A percentile compares a stretch with the other conserved stretches of the same genome.
Conservation (phyloP, 2,888 invertebrate species). For the Stenolophus ochropezus region DNA sequence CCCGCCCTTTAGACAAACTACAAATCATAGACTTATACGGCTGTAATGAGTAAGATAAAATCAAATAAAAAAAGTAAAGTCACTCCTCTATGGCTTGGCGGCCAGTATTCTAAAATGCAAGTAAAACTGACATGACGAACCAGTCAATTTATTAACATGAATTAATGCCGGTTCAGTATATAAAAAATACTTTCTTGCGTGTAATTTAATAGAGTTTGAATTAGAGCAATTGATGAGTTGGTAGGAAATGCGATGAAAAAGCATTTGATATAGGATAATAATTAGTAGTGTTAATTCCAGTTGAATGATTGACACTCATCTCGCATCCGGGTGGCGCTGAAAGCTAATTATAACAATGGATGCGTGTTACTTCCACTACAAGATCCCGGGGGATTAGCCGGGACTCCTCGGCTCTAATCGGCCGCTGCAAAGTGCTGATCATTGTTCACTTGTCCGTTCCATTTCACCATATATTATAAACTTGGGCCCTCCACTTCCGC, state of each 20-base stretch:
- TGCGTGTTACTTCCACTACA: constrained; percentile 54
- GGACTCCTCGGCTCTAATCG: constrained; percentile 24
- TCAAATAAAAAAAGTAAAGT: too few species aligned
- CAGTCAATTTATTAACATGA: too few species aligned
- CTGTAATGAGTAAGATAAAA: too few species aligned
- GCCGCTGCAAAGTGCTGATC: constrained; percentile 43
- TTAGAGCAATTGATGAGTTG: not conserved
- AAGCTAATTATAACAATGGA: constrained; percentile 57
- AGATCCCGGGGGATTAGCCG: constrained; percentile 50
- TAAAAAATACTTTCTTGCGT: too few species aligned
- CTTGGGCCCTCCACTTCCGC: constrained; percentile 8
- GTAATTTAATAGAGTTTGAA: not conserved
- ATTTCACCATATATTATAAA: constrained; percentile 56
- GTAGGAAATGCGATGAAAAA: not conserved
- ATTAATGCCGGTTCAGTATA: too few species aligned
- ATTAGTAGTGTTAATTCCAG: not conserved
- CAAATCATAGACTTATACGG: too few species aligned
- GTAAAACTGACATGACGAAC: too few species aligned
- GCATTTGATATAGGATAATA: not conserved
- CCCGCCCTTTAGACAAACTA: too few species aligned
- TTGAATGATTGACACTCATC: constrained; percentile 19
- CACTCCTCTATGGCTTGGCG: too few species aligned
- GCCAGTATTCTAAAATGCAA: too few species aligned
- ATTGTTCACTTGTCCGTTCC: constrained; percentile 58
- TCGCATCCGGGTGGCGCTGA: not conserved